These are phyloP conservation scores for Chiroxiphia lanceolata DNA, from an alignment of 2,797 vertebrate genomes.

Conservation along the genomic window DNA sequence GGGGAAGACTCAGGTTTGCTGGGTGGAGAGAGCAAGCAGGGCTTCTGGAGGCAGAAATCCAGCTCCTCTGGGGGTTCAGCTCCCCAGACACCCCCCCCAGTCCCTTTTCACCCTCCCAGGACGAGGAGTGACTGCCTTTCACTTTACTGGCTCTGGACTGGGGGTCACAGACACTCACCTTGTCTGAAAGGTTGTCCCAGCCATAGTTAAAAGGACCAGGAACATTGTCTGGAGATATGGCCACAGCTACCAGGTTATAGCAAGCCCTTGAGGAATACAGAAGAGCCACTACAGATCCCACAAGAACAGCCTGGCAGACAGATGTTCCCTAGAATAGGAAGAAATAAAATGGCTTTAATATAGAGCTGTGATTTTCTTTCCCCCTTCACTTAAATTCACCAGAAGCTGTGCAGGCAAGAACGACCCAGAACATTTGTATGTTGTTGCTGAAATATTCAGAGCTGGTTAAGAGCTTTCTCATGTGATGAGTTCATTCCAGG, in stretches of 20 bases:
- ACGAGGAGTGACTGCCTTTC: accelerated
- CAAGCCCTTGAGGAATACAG: slow-evolving; percentile 94
- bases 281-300: slow-evolving; percentile 86
- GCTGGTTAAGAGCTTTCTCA: background rate
- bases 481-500: background rate
- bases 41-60: background rate
- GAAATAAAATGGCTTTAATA: background rate
- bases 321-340: slow-evolving; percentile 87
- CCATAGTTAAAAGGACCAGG: slow-evolving; percentile 91
- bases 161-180: slow-evolving; percentile 74
- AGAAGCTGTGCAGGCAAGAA: background rate
- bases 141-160: accelerated
- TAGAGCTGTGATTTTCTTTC: background rate
- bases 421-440: slow-evolving; percentile 7
- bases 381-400: background rate
- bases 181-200: slow-evolving; percentile 93
- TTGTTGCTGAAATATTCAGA: slow-evolving; percentile 27
- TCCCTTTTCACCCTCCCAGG: background rate
- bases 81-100: too few species aligned
- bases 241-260: slow-evolving; percentile 92
- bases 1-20: background rate
- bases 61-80: background rate
- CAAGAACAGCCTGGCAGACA: slow-evolving; percentile 88
- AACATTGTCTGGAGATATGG: slow-evolving; percentile 83
- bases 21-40: background rate